These are phyloP conservation scores for Pardalotus punctatus DNA, from an alignment of 2,113 vertebrate species.

Conservation along the genomic window DNA sequence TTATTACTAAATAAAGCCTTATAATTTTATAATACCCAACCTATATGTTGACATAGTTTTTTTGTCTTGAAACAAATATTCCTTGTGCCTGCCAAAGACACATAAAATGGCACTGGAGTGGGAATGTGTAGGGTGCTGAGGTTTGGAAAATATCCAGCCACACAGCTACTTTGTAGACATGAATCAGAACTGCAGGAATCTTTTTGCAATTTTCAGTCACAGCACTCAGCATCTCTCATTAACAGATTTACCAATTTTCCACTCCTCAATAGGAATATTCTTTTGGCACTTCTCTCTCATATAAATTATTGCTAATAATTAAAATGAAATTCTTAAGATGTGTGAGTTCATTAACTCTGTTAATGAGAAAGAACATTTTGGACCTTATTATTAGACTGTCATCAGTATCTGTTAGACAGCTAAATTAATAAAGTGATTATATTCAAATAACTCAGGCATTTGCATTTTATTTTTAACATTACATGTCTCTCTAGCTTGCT, in stretches of 20 bases:
- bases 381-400: slow-evolving; percentile 53
- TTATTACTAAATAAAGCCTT: not conserved
- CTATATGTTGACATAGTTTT: not conserved
- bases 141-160: not conserved
- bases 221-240: not conserved
- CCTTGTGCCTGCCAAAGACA: not conserved
- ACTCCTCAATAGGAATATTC: not conserved
- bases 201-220: not conserved
- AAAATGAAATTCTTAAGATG: slow-evolving; percentile 52
- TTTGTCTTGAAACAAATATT: not conserved
- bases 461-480: slow-evolving; percentile 58
- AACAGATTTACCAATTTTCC: slow-evolving; percentile 5
- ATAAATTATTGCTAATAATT: slow-evolving; percentile 69
- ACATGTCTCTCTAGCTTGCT: not conserved
- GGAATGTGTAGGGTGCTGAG: fast-evolving
- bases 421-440: slow-evolving; percentile 55
- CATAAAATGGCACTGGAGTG: not conserved
- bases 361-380: slow-evolving; percentile 67
- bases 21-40: not conserved
- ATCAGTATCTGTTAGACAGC: slow-evolving; percentile 49
- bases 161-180: not conserved
- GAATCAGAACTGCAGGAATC: not conserved
- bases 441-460: slow-evolving; percentile 56
- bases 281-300: not conserved
- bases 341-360: slow-evolving; percentile 58